Base-by-base conservation (phyloP, 2,797 vertebrate species). In the Clarias laeviceps region DNA sequence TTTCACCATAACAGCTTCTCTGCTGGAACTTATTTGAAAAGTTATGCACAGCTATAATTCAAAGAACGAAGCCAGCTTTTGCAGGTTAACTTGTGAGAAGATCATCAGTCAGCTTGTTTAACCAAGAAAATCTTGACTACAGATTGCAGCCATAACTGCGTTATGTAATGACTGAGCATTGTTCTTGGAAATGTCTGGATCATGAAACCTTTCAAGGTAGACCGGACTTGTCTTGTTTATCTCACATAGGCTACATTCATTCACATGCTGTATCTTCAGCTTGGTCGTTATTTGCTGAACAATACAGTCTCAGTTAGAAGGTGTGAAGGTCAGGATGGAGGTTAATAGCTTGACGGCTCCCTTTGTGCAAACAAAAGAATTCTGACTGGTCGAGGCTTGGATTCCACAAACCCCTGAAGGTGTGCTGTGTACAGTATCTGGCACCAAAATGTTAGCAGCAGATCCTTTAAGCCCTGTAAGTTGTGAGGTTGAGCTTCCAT, bases 341-440 rank as follows among this genome's bases (percentile, higher is more conserved):
- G 86, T 89, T 89, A 88, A 86, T 84, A 83, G 70, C 65, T 37
- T 45, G 64, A 27, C 24, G 68, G 50, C 50, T 54, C 50, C 50
- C 50, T 54, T 54, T 54, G 50, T 54, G 50, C 50, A 50, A 50
- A 50, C 50, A 50, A 50, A 50, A 50, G 12, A 50, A 12, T 4
- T 50, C 50, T 14, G 50, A 50, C 11, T 14, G 12, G 50, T 50
- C 2, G 50, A 50, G 12, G 50, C 50, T 50, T 50, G 50, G 12
- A 50, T 50, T 50, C 50, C 50, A 50, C 50, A 50, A 50, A 50
- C 11, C 50, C 50, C 50, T 50, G 50, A 50, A 50, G 50, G 50
- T 50, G 50, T 50, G 7, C 40, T 45, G 40, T 45, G n/a, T n/a
- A n/a, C n/a, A 9, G 7, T 50, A 50, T 50, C 50, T 50, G 50